Evolutionary conservation across 2,797 vertebrate species (phyloP).

Genomic region (Cuniculus paca): DNA sequence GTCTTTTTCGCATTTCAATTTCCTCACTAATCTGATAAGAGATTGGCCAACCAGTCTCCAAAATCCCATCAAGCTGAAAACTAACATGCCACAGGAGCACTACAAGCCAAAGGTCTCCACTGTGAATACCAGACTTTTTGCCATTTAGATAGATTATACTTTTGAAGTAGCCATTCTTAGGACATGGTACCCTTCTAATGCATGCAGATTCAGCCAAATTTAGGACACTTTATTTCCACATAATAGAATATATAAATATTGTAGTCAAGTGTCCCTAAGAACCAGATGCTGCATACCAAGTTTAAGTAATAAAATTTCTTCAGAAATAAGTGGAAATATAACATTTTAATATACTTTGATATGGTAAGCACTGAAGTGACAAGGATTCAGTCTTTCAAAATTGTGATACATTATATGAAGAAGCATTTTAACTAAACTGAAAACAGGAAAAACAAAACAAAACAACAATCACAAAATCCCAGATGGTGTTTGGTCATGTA

Average conservation of each 20-base stretch:
- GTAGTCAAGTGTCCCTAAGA: background rate
- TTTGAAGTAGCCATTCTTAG: background rate
- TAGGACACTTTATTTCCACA: background rate
- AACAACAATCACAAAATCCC: background rate
- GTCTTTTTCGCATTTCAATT: background rate
- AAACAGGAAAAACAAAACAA: background rate
- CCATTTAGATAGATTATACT: slow-evolving; percentile 36
- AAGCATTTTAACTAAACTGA: slow-evolving; percentile 31
- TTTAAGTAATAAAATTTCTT: slow-evolving; percentile 36
- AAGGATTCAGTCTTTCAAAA: slow-evolving; percentile 14
- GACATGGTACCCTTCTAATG: background rate
- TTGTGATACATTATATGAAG: background rate
- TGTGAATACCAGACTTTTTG: background rate
- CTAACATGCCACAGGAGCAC: background rate
- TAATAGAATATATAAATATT: slow-evolving; percentile 15
- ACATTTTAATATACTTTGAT: background rate
- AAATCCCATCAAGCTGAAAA: background rate
- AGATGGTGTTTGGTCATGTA: background rate
- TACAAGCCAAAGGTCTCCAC: background rate
- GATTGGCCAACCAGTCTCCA: background rate
- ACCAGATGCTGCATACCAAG: background rate
- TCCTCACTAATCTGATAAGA: background rate
- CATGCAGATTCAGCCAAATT: slow-evolving; percentile 29
- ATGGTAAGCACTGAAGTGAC: background rate
- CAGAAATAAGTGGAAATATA: background rate